These are phyloP conservation scores for Pterobdella sp. DNA, from an alignment of 2,888 invertebrate species.

Conservation along the genomic window DNA sequence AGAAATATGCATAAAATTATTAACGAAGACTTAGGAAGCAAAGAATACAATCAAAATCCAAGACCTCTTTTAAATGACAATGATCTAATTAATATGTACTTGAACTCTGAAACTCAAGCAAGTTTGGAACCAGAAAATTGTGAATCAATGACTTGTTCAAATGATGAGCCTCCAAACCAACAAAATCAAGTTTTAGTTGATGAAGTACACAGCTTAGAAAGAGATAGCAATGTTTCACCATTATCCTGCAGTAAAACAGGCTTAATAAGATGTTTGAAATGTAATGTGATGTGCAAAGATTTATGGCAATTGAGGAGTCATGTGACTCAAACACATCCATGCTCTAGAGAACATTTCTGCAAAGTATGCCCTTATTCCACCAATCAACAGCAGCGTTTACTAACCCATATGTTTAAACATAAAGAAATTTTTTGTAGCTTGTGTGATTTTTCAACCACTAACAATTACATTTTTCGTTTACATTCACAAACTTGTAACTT, in stretches of 20 bases:
- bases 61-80: background rate
- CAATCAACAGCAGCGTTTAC: constrained; percentile 34
- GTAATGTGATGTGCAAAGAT: constrained; percentile 35
- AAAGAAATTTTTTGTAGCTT: constrained; percentile 36
- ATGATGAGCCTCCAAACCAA: too few species aligned
- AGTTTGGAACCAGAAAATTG: background rate
- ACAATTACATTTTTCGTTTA: constrained; percentile 31
- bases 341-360: constrained; percentile 34
- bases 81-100: background rate
- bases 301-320: constrained; percentile 38
- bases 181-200: background rate
- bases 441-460: constrained; percentile 34
- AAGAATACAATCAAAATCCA: too few species aligned
- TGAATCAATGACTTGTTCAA: background rate
- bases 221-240: background rate
- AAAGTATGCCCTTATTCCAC: constrained; percentile 36
- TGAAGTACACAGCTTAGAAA: background rate
- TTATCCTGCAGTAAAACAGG: background rate
- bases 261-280: constrained; percentile 31
- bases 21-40: too few species aligned
- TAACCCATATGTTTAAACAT: constrained; percentile 37
- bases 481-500: constrained; percentile 33
- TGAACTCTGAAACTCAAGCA: background rate
- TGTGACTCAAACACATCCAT: constrained; percentile 34
- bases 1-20: constrained; percentile 28